A percentile compares a stretch with the other conserved stretches of the same genome.
Conservation (phyloP, 1,140 invertebrate species). For the Sesamia nonagrioides region DNA sequence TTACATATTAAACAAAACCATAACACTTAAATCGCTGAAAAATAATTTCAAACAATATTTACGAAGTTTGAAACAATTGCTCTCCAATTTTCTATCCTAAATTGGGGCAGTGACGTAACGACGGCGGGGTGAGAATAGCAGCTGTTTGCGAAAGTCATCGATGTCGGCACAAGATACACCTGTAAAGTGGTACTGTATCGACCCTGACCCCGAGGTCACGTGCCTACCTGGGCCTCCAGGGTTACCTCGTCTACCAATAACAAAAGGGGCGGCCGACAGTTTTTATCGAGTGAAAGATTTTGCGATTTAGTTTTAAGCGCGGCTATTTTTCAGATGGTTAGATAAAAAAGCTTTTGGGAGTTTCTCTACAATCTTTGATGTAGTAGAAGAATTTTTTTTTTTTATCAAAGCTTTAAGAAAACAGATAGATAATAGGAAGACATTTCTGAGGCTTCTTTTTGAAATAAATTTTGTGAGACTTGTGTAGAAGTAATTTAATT, state of each 20-base stretch:
- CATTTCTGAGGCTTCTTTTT: too few species aligned
- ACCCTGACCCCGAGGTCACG: constrained; percentile 74
- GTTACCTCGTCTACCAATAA: constrained; percentile 49
- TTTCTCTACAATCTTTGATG: not conserved
- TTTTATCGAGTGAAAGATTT: constrained; percentile 37
- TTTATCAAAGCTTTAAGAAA: not conserved
- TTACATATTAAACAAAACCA: not conserved
- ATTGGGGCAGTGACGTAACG: constrained; percentile 24
- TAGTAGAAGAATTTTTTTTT: not conserved
- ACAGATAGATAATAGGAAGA: too few species aligned
- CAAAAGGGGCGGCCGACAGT: constrained; percentile 27
- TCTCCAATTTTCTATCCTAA: constrained; percentile 25
- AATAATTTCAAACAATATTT: not conserved
- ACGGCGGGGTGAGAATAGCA: not conserved
- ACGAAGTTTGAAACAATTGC: not conserved
- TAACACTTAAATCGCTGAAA: not conserved
- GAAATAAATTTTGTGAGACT: too few species aligned
- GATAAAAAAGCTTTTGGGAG: not conserved
- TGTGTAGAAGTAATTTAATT: not conserved
- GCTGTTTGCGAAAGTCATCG: constrained; percentile 57
- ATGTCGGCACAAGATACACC: constrained; percentile 44
- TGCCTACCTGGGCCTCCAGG: constrained; percentile 60
- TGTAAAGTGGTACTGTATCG: constrained; percentile 44
- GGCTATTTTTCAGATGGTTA: not conserved
- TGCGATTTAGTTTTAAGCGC: not conserved